These are phyloP conservation scores for Sphecodes monilicornis DNA, from an alignment of 2,888 invertebrate species.

Conservation along the genomic window DNA sequence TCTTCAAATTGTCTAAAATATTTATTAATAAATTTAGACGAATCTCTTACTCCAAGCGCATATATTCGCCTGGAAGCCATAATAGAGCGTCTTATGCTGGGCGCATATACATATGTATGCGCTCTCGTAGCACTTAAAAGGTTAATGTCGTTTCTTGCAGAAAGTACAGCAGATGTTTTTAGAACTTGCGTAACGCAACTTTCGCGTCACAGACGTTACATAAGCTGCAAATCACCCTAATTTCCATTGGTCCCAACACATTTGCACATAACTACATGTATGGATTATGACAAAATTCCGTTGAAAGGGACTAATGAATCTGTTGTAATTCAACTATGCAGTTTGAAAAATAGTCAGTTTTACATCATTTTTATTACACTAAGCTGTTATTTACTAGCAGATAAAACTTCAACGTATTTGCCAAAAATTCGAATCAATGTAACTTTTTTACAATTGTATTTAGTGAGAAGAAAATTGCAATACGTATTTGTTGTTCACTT, in stretches of 20 bases:
- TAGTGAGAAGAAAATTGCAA: not conserved
- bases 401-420: no score
- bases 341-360: no score
- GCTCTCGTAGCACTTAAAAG: not conserved
- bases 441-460: not conserved
- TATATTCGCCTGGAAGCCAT: not conserved
- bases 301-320: no score
- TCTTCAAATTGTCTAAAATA: no score
- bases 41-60: not conserved
- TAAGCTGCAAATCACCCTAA: not conserved
- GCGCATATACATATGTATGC: not conserved
- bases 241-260: not conserved
- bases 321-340: no score
- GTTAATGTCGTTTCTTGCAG: not conserved
- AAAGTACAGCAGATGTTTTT: not conserved
- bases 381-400: no score
- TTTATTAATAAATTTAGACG: no score
- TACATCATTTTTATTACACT: no score
- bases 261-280: not conserved
- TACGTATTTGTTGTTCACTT: not conserved
- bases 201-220: not conserved
- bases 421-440: no score
- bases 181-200: not conserved
- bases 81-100: not conserved
- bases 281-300: not conserved